Base-by-base conservation (phyloP, 2,113 vertebrate species). In the Dolichallabes microphthalmus region DNA sequence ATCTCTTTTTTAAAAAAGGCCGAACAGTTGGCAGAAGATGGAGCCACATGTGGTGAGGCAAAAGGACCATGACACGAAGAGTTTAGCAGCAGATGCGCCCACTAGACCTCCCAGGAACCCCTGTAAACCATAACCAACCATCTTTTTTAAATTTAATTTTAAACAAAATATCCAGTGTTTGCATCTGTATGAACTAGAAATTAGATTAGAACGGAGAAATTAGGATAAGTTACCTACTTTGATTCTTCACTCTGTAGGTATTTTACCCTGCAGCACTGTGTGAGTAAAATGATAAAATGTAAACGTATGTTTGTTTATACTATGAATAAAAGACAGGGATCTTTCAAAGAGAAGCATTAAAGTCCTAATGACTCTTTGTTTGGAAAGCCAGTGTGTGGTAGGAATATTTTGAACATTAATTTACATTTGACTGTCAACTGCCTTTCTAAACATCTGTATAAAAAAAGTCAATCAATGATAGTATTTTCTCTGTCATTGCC, bases 1-100 rank as follows among this genome's bases (percentile, higher is more conserved):
- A 73, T 45, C 69, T 73, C 69, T 35, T n/a, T n/a, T n/a, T n/a
- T 71, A 45, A 45, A 45, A 45, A 14, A 61, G 17, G 17, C 32
- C 35, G 55, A 80, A 50, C 66, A 73, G 20, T 35, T 83, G 82
- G 53, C 52, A 45, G 8, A 39, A 30, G 66, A 74, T 10, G 32
- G 82, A 50, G 55, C 14, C 68, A 74, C 68, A 83, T 83, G 69
- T 74, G 69, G 55, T 58, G 55, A 74, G 69, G 32, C 32, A 74
- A 60, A 74, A 60, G 82, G 2, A 60, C 68, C 68, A 61, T 25
- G 27, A 39, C 30, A 74, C 55, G 74, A 83, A 60, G 68, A 73
- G 14, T 10, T 1, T 73, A 25, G 25, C 30, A 73, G 55, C 66
- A 82, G 79, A 63, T 81, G 79, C 66, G 60, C 22, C 39, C 35